Evolutionary conservation across 2,797 vertebrate species (phyloP), one percentile per base, ranked within the genome.

Genomic region (Prionace glauca): DNA sequence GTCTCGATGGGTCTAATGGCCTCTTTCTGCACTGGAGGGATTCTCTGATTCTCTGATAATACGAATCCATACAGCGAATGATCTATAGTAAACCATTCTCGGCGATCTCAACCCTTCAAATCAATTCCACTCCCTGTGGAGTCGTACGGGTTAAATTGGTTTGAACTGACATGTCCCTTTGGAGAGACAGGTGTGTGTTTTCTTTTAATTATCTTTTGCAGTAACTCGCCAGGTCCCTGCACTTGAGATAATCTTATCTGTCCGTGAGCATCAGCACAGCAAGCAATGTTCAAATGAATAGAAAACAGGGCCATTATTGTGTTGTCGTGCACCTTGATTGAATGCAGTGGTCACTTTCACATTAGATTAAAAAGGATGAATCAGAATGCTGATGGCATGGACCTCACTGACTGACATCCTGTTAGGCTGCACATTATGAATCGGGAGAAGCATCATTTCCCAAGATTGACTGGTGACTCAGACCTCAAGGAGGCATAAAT

Each of bases 301-400:
- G 93, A 32, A 95, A 95, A 72, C 93, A 74, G 71, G 26, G 69
- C 71, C 9, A 60, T 74, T 95, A 77, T 77, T 95, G 93, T 95
- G 93, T n/a, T 71, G 45, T 69, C 50, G 24, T 45, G 29, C 41
- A 8, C 71, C 29, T 26, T 95, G 93, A 77, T 77, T 77, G 45
- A 74, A 72, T 60, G 71, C 71, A 95, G 41, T 95, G 93, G 93
- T 95, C 71, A 74, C 41, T 50, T 74, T 74, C 71, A 72, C 26
- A 95, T 95, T 95, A 77, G 93, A 95, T 95, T 95, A 74, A 77
- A 77, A 77, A 95, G 50, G 93, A 72, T 95, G 69, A 95, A 74
- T 77, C 93, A 95, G 93, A 95, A 95, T 74, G 93, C 93, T 95
- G 93, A 50, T 32, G 88, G 88, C 56, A 91, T 91, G 14, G 71